phyloP scores from a whole-genome alignment of 2,888 invertebrate genomes.

The Teinopalpus imperialis region DNA sequence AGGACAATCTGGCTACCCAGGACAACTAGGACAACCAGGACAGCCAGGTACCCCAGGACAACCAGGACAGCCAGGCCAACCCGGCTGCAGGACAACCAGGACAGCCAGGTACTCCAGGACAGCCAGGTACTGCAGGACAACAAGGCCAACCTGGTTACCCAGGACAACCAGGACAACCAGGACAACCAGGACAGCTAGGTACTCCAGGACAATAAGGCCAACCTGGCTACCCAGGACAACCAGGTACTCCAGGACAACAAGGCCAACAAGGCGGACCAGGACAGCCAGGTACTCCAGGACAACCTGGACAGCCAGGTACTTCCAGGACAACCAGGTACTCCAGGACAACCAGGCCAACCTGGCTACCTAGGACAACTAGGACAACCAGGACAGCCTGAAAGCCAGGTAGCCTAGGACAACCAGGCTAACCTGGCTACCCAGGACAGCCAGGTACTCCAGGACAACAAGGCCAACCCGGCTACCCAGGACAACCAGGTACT shows the following conservation, averaged over 20 bases:
- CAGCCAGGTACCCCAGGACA: conserved; percentile 43
- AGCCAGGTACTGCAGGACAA: conserved; percentile 28
- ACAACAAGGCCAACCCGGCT: conserved; percentile 55
- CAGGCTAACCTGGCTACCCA: conserved; percentile 38
- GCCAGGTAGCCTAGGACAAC: conserved; percentile 36
- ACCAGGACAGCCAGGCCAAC: conserved; percentile 35
- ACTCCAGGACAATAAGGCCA: conserved; percentile 67
- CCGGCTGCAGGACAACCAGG: conserved; percentile 37
- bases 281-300: conserved; percentile 43
- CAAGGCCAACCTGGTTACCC: conserved; percentile 43
- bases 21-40: conserved; percentile 38
- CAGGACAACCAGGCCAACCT: conserved; percentile 43
- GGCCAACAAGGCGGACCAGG: too few species aligned
- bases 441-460: conserved; percentile 59
- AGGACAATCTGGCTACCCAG: conserved; percentile 42
- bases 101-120: conserved; percentile 63
- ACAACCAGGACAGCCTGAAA: conserved; percentile 29
- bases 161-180: conserved; percentile 35
- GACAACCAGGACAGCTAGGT: conserved; percentile 38
- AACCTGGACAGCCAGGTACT: conserved; percentile 35
- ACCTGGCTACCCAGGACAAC: conserved; percentile 39
- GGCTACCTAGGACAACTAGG: conserved; percentile 59
- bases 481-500: conserved; percentile 33
- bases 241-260: too few species aligned
- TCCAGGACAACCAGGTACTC: conserved; percentile 35